A percentile compares a stretch with the other conserved stretches of the same genome.
These are phyloP conservation scores for Phyllostomus discolor DNA, from an alignment of 2,113 vertebrate genomes.

Conservation along the genomic window DNA sequence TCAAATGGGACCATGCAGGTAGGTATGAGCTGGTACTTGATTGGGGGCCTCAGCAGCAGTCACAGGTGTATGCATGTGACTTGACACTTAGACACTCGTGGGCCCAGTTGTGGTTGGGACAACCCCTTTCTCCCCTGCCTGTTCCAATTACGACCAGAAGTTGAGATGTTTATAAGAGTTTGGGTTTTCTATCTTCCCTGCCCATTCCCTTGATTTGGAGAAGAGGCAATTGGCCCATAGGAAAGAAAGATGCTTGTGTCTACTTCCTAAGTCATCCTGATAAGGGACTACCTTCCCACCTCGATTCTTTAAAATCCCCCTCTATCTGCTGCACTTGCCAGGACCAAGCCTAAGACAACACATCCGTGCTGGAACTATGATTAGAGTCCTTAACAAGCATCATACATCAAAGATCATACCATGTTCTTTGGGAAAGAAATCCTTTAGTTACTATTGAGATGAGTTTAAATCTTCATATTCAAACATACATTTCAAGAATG, in stretches of 20 bases:
- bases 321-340: background rate
- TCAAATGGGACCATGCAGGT: background rate
- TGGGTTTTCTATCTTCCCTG: background rate
- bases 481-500: background rate
- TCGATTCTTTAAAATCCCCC: background rate
- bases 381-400: background rate
- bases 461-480: slow-evolving; percentile 1
- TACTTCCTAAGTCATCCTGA: background rate
- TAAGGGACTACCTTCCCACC: background rate
- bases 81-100: background rate
- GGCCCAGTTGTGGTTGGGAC: background rate
- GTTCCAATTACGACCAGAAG: background rate
- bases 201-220: background rate
- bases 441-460: background rate
- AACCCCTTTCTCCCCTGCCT: background rate
- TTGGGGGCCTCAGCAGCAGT: background rate
- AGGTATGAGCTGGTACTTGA: background rate
- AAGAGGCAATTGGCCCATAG: background rate
- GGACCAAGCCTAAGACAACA: background rate
- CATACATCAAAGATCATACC: background rate
- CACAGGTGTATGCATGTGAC: background rate
- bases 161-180: background rate
- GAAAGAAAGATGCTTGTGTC: background rate
- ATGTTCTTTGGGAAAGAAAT: background rate
- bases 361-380: background rate